phyloP scores from a whole-genome alignment of 2,888 invertebrate species.

The Troglohyphantes excavatus region DNA sequence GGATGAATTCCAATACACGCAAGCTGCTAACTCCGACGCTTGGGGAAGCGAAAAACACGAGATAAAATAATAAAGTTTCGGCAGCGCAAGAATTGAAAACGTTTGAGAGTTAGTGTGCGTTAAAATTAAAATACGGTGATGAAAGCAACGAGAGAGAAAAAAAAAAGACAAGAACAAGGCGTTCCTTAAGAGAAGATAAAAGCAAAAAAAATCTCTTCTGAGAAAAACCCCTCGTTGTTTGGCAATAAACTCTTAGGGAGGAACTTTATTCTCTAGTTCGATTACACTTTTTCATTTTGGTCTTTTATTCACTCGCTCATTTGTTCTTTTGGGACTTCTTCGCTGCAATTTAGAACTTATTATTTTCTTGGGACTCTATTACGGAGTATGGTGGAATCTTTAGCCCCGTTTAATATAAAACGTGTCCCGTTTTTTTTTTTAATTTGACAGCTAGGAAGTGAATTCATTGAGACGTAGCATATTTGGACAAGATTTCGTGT shows the following conservation, averaged over 20 bases:
- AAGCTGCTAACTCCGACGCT: background rate
- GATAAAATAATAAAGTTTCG: slow-evolving; percentile 38
- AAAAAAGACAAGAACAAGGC: slow-evolving; percentile 11
- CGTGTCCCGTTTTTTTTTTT: slow-evolving; percentile 33
- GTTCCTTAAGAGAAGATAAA: background rate
- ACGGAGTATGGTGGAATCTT: slow-evolving; percentile 41
- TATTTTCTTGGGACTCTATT: slow-evolving; percentile 57
- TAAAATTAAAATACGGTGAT: slow-evolving; percentile 44
- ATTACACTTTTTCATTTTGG: slow-evolving; percentile 31
- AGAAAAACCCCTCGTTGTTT: slow-evolving; percentile 41
- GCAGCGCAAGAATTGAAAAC: slow-evolving; percentile 21
- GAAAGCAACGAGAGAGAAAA: slow-evolving; percentile 5
- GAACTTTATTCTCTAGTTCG: slow-evolving; percentile 36
- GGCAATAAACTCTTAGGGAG: slow-evolving; percentile 49
- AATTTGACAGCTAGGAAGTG: slow-evolving; percentile 44
- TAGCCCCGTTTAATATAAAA: slow-evolving; percentile 35
- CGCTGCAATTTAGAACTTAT: slow-evolving; percentile 48
- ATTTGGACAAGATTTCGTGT: slow-evolving; percentile 54
- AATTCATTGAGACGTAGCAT: slow-evolving; percentile 28
- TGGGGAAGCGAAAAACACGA: background rate
- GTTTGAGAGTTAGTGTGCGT: slow-evolving; percentile 36
- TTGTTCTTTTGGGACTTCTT: slow-evolving; percentile 51
- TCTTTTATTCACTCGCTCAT: slow-evolving; percentile 37
- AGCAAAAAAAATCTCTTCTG: background rate
- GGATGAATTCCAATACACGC: slow-evolving; percentile 5